Evolutionary conservation across 2,113 vertebrate species (phyloP).

Genomic region (Alethe castanea): DNA sequence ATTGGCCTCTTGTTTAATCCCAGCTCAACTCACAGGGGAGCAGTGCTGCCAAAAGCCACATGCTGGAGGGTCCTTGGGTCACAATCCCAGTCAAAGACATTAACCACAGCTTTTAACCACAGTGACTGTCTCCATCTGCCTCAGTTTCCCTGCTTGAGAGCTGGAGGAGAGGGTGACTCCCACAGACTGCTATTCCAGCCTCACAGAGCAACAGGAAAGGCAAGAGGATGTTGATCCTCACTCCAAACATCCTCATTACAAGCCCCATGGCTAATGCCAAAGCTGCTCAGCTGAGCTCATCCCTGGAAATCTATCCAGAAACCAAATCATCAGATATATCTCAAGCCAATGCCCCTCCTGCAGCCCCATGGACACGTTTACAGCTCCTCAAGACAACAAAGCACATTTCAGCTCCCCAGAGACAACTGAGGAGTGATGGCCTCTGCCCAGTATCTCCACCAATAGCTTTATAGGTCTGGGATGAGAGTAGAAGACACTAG

Average conservation of each 20-base stretch:
- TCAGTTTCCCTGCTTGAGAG: background rate
- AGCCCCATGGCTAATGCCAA: background rate
- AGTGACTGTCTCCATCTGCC: background rate
- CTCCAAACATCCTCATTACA: fast-evolving
- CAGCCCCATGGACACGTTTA: background rate
- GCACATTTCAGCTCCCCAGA: background rate
- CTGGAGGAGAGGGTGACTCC: background rate
- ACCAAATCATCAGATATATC: background rate
- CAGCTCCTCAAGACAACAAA: background rate
- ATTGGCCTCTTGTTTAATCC: background rate
- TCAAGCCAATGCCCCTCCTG: background rate
- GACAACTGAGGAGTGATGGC: fast-evolving
- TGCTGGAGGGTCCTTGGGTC: background rate
- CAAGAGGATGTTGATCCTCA: background rate
- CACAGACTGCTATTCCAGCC: background rate
- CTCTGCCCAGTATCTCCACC: background rate
- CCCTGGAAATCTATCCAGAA: conserved; percentile 5
- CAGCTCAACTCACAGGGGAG: background rate
- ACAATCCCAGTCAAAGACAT: background rate
- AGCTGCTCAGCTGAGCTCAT: conserved; percentile 13
- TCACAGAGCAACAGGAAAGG: fast-evolving
- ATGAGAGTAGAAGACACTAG: background rate
- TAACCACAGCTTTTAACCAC: background rate
- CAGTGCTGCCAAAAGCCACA: background rate
- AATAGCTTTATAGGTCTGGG: background rate